Evolutionary conservation across 1,140 invertebrate species (phyloP).

Genomic region (Tetramorium simillimum): DNA sequence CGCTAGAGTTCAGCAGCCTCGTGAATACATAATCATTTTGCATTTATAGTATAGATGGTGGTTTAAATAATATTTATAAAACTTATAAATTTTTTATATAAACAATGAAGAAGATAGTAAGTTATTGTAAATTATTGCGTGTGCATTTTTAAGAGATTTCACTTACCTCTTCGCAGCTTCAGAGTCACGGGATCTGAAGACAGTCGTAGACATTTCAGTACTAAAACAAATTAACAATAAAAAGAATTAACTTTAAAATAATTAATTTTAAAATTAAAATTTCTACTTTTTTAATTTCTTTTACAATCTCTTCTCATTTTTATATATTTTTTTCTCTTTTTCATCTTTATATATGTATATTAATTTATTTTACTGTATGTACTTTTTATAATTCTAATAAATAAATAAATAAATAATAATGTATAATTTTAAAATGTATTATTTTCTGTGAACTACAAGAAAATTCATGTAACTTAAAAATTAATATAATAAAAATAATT

Average conservation of each 20-base stretch:
- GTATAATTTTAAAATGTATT: neutral
- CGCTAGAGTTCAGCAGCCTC: conserved; percentile 66
- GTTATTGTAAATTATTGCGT: conserved; percentile 34
- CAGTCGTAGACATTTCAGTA: conserved; percentile 95
- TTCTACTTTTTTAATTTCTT: neutral
- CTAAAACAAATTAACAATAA: conserved; percentile 88
- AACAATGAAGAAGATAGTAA: neutral
- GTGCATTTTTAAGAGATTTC: neutral
- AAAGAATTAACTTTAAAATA: conserved; percentile 9
- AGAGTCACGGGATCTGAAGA: conserved; percentile 94
- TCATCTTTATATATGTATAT: neutral
- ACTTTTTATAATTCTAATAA: neutral
- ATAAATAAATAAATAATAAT: conserved; percentile 18
- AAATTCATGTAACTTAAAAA: neutral
- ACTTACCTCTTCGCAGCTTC: conserved; percentile 94
- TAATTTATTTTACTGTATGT: neutral
- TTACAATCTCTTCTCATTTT: neutral
- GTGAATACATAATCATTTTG: conserved; percentile 7
- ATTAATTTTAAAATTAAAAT: neutral
- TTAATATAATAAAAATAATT: neutral
- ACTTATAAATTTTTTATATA: neutral
- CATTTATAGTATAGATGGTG: neutral
- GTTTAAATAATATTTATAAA: neutral
- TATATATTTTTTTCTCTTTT: neutral
- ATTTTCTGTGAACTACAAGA: neutral